A percentile compares a stretch with the other conserved stretches of the same genome.
Evolutionary conservation across 2,113 vertebrate genomes (phyloP).

Genomic region (Seriola dumerili): DNA sequence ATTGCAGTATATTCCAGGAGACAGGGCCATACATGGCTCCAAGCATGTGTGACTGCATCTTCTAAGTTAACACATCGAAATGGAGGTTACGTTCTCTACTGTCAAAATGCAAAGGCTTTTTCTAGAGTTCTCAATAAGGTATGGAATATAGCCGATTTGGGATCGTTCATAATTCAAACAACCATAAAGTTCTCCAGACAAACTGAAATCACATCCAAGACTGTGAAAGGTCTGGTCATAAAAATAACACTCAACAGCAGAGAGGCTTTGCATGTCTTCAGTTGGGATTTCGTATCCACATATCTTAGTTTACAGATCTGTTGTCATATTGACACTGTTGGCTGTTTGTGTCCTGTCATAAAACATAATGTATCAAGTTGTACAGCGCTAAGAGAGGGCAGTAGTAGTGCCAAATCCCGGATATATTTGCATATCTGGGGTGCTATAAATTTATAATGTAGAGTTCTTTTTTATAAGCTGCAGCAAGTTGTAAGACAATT

Average conservation of each 20-base stretch:
- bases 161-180: conserved; percentile 20
- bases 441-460: neutral
- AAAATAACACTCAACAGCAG: neutral
- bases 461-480: neutral
- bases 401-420: neutral
- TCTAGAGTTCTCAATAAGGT: neutral
- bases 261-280: neutral
- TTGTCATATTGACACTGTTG: neutral
- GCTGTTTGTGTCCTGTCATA: neutral
- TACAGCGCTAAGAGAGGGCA: neutral
- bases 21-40: neutral
- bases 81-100: too few species aligned
- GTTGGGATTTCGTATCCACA: neutral
- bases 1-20: neutral
- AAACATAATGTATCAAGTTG: neutral
- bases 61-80: too few species aligned
- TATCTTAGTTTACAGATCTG: neutral
- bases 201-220: neutral
- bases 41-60: neutral
- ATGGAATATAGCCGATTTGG: neutral
- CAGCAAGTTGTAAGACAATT: neutral
- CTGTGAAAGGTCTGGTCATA: neutral
- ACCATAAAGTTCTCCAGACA: neutral
- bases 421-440: neutral
- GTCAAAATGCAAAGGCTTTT: neutral